Conservation (phyloP, 2,113 vertebrate genomes). For the Gymnorhina tibicen region DNA sequence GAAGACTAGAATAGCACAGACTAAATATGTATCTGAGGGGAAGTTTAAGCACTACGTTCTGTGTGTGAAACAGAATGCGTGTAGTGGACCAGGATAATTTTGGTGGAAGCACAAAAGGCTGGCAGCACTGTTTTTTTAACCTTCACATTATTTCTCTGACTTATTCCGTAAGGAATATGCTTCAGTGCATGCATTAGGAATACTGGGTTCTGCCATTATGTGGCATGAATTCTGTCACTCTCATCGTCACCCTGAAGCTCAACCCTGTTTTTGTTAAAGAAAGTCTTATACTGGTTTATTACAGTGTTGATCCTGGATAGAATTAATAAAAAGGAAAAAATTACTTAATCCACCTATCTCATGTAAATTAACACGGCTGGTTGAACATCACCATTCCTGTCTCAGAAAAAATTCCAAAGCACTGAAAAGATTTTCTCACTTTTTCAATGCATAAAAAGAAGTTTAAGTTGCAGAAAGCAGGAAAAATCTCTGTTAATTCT, state of each 20-base stretch:
- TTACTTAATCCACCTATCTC: not conserved
- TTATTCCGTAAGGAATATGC: constrained; percentile 39
- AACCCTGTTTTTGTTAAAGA: not conserved
- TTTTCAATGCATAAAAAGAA: not conserved
- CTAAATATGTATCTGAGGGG: not conserved
- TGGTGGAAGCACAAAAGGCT: not conserved
- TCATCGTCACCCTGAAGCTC: constrained; percentile 30
- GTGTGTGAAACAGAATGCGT: not conserved
- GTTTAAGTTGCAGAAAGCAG: not conserved
- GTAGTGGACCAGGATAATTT: not conserved
- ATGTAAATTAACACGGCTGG: not conserved
- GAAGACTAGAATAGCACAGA: not conserved
- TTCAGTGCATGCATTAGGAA: constrained; percentile 5
- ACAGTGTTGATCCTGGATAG: not conserved
- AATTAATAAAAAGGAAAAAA: not conserved
- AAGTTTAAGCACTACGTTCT: not conserved
- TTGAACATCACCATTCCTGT: not conserved
- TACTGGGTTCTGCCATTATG: not conserved
- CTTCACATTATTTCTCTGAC: constrained; percentile 24
- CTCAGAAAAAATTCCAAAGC: not conserved
- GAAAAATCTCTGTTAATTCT: not conserved
- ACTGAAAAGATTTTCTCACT: not conserved
- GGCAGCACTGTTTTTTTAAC: not conserved
- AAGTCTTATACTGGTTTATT: not conserved
- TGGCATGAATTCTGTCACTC: constrained; percentile 30